A percentile compares a stretch with the other conserved stretches of the same genome.
These are phyloP conservation scores for Gobionotothen gibberifrons DNA, from an alignment of 2,797 vertebrate species.

Conservation along the genomic window DNA sequence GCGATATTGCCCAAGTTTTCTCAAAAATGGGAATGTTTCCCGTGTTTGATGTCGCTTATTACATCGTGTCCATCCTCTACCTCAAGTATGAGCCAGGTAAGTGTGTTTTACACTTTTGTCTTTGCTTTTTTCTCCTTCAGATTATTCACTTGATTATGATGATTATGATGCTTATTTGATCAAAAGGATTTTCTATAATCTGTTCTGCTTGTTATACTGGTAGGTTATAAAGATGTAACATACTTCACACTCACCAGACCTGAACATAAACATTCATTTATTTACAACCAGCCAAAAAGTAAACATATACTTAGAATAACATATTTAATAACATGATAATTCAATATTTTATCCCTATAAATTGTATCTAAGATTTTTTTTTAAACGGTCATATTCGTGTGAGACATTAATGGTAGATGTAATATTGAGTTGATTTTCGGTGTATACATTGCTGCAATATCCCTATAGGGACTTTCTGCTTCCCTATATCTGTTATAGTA, in stretches of 20 bases:
- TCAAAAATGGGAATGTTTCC: conserved; percentile 95
- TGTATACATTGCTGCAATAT: not conserved
- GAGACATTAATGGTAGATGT: not conserved
- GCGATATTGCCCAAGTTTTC: conserved; percentile 90
- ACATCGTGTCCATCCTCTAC: conserved; percentile 97
- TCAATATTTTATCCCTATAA: not conserved
- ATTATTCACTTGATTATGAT: not conserved
- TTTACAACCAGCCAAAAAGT: not conserved
- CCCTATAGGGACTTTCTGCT: conserved; percentile 50
- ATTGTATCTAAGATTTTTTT: not conserved
- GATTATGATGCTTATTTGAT: not conserved
- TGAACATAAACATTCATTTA: not conserved
- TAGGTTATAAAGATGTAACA: not conserved
- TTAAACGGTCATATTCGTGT: not conserved
- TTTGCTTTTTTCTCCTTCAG: not conserved
- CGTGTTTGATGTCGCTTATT: conserved; percentile 95
- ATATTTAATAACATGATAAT: not conserved
- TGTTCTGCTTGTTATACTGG: not conserved
- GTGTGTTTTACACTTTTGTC: conserved; percentile 50
- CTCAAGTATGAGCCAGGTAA: conserved; percentile 98
- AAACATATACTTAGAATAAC: not conserved
- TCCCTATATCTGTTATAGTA: conserved; percentile 32
- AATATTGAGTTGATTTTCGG: not conserved
- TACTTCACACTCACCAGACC: not conserved
- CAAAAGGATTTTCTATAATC: not conserved